Base-by-base conservation (phyloP, 2,113 vertebrate genomes). In the Eurystomus gularis region DNA sequence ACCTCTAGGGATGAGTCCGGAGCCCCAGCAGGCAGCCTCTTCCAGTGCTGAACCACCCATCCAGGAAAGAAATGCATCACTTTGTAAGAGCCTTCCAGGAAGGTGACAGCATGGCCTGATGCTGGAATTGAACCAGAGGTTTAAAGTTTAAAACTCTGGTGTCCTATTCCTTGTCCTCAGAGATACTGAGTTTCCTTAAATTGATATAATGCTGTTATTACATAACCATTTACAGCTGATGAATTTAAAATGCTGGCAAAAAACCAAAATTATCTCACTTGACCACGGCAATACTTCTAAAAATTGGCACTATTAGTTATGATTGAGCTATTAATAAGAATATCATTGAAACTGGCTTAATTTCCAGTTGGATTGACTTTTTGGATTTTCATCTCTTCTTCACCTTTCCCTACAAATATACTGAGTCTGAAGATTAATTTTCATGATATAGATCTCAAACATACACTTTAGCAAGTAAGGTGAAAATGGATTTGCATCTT, bases 401-500 rank as follows among this genome's bases (percentile, higher is more conserved):
- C 39, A 82, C 52, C 33, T 84, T 55, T 48, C 26, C 17, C 24
- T 62, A 64, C 6, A 62, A 68, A 65, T 76, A 62, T 8, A 10
- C 29, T 75, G 25, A 86, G 49, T 78, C 21, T 65, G 49, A 78
- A 68, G 35, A 64, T 44, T 7, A 83, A 78, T 68, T 71, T 26
- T 64, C 17, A 58, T 60, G 2, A 68, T 75, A 39, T 0, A 69
- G 21, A 69, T 70, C 65, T 71, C 68, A 80, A 86, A 69, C 58
- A 48, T 2, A 13, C 12, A 37, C 93, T 75, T 73, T 42, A 42
- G 19, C 42, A 88, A 51, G 51, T 48, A 58, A 88, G 35, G 51
- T 71, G 31, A 89, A 91, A 85, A 92, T 29, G 17, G 16, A 89
- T 83, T 89, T 91, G 51, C 66, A 92, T 80, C 82, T 84, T 55